A percentile compares a stretch with the other conserved stretches of the same genome.
Conservation (phyloP, 2,113 vertebrate genomes). For the Spheniscus mendiculus region DNA sequence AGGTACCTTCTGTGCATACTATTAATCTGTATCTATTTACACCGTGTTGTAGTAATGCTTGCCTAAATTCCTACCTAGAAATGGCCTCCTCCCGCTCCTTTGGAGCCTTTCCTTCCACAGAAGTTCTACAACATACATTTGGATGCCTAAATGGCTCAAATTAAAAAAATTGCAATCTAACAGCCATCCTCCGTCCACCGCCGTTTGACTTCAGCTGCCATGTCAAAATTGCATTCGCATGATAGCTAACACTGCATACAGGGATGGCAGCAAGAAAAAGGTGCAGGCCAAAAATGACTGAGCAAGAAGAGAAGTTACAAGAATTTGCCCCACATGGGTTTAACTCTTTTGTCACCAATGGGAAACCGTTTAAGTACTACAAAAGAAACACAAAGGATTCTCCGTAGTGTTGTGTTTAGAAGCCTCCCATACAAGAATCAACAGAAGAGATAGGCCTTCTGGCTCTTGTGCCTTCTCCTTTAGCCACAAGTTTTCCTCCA, state of each 20-base stretch:
- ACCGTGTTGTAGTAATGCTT: background rate
- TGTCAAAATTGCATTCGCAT: background rate
- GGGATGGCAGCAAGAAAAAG: background rate
- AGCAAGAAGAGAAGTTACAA: background rate
- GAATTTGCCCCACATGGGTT: background rate
- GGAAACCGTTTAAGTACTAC: background rate
- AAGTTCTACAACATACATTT: constrained; percentile 10
- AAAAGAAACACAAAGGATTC: background rate
- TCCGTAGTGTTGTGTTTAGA: background rate
- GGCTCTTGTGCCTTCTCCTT: background rate
- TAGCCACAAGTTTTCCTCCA: background rate
- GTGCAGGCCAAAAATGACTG: background rate
- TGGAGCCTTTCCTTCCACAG: constrained; percentile 23
- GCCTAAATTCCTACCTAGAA: constrained; percentile 30
- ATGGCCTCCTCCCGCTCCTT: constrained; percentile 5
- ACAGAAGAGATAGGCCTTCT: background rate
- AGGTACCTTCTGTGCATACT: background rate
- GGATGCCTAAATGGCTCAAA: constrained; percentile 15
- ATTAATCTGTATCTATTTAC: background rate
- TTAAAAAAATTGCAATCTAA: background rate
- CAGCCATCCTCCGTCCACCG: background rate
- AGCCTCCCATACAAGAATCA: background rate
- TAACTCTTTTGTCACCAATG: background rate
- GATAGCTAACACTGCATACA: background rate
- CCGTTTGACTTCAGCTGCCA: background rate